Percentiles rank a stretch among this genome's conserved stretches.
Conservation (phyloP, 2,113 vertebrate genomes). For the Bombycilla garrulus region DNA sequence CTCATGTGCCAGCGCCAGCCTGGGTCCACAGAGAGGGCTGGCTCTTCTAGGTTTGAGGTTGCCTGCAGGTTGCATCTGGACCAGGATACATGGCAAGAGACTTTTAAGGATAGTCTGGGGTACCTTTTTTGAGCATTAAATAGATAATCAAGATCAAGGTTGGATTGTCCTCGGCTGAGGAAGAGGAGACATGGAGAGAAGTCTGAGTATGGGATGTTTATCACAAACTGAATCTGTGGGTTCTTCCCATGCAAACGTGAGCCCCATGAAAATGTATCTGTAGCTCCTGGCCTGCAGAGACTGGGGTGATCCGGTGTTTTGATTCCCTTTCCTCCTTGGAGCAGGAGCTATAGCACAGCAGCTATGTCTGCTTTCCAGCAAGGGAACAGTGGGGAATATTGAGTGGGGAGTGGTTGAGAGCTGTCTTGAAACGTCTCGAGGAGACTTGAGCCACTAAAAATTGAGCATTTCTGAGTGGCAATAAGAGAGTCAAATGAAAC, state of each 20-base stretch:
- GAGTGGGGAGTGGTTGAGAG: not conserved
- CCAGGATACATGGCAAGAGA: not conserved
- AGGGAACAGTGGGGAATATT: not conserved
- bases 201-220: not conserved
- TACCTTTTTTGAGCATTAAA: not conserved
- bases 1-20: accelerated
- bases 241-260: not conserved
- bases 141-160: not conserved
- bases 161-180: not conserved
- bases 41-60: not conserved
- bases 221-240: not conserved
- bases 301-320: not conserved
- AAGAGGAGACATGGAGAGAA: not conserved
- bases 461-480: not conserved
- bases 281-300: not conserved
- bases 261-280: not conserved
- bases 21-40: not conserved
- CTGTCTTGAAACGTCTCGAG: not conserved
- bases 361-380: not conserved
- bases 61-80: not conserved
- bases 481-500: not conserved
- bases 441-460: not conserved
- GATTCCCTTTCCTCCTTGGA: not conserved
- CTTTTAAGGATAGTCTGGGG: not conserved
- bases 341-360: not conserved